Evolutionary conservation across 2,888 invertebrate genomes (phyloP).

Genomic region (Pycnomerus fuliginosus): DNA sequence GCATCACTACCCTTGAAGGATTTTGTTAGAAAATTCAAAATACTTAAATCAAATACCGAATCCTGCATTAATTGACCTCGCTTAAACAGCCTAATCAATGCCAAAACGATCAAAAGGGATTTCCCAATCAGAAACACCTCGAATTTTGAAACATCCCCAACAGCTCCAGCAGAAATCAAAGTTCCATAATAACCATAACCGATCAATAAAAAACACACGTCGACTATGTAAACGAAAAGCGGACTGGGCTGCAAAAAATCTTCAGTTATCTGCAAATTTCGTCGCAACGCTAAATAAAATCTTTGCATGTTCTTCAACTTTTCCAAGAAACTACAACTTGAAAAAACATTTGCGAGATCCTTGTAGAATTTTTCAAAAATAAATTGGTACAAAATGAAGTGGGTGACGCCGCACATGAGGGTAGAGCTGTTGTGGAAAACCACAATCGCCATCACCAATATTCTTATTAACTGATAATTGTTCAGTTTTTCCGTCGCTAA

Average conservation of each 20-base stretch:
- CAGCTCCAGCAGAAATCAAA: neutral
- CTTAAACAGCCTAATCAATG: too few species aligned
- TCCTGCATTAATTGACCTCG: too few species aligned
- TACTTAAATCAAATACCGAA: too few species aligned
- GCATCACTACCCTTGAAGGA: too few species aligned
- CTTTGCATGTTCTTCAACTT: constrained; percentile 4
- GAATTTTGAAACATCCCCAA: neutral
- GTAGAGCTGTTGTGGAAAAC: constrained; percentile 3
- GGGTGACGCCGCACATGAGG: neutral
- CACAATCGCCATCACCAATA: constrained; percentile 3
- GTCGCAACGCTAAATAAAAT: constrained; percentile 2
- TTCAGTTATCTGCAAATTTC: constrained; percentile 7
- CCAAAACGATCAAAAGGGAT: constrained; percentile 1
- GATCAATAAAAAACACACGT: constrained; percentile 4
- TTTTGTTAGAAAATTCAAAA: too few species aligned
- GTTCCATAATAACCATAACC: constrained; percentile 1
- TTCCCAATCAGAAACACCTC: constrained; percentile 1
- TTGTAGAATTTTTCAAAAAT: constrained; percentile 2
- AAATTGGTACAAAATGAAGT: constrained; percentile 1
- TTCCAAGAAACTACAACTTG: neutral
- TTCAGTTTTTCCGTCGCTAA: constrained; percentile 1
- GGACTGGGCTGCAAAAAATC: neutral
- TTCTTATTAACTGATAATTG: neutral
- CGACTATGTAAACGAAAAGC: constrained; percentile 1
- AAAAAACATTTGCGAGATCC: neutral